Evolutionary conservation across 2,888 invertebrate species (phyloP), one percentile per base, ranked within the genome.

Genomic region (Cataglyphis rosenhaueri): DNA sequence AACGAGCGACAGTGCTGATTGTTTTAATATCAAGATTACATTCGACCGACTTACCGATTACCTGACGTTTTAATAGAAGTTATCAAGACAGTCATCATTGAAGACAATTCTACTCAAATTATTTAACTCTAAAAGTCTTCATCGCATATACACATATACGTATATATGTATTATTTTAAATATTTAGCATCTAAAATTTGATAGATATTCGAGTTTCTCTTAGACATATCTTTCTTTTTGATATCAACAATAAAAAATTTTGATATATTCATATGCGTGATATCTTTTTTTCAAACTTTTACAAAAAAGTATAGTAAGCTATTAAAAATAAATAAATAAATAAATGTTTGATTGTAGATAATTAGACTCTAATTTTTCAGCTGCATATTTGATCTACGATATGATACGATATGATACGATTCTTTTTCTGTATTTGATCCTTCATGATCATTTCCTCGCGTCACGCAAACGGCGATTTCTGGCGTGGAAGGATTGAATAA

Each of bases 1-100:
- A 68, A n/a, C 41, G 41, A 35, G 21, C 21, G 52, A 75, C 66
- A 65, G 35, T 38, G 29, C 44, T 70, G 57, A 78, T 78, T 44
- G 41, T 70, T 78, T 59, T 32, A 59, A 55, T 70, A 15, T n/a
- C 25, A 41, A 38, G 57, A 57, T 12, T 52, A 32, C 29, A 59
- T 70, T 59, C 15, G 10, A 12, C 12, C 29, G n/a, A 68, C 25
- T 25, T 25, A 25, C 25, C 25, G 25, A 25, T 55, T 38, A n/a
- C 1, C n/a, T 3, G 5, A 41, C 29, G 15, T 55, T 55, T 38
- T 38, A 75, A 57, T 29, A 12, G 21, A 21, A 21, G 8, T 73
- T 57, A 55, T 62, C 32, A 32, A 64, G 15, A 55, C 1, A 25
- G 25, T 64, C 29, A 12, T 38, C 0, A 18, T 52, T 38, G 2